Evolutionary conservation across 2,888 invertebrate genomes (phyloP).

Genomic region (Noctua comes): DNA sequence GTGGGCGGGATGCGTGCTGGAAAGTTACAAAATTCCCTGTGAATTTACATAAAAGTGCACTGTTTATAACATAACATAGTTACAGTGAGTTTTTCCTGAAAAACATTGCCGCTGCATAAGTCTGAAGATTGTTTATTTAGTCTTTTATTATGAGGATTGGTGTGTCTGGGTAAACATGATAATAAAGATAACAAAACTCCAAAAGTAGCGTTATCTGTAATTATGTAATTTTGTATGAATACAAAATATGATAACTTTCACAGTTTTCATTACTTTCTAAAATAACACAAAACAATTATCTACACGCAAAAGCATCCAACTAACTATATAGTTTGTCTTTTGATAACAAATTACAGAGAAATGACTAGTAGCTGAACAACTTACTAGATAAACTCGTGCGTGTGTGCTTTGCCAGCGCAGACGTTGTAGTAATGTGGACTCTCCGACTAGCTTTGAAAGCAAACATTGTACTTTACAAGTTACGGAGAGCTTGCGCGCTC

Average conservation of each 20-base stretch:
- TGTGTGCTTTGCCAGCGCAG: slow-evolving; percentile 3
- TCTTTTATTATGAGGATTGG: not conserved
- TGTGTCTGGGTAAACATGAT: not conserved
- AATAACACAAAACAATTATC: not conserved
- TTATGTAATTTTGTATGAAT: not conserved
- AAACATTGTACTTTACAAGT: slow-evolving; percentile 55
- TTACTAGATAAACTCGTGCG: slow-evolving; percentile 21
- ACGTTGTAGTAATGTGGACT: slow-evolving; percentile 26
- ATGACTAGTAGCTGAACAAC: slow-evolving; percentile 15
- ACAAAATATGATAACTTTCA: not conserved
- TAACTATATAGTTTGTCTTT: slow-evolving; percentile 1
- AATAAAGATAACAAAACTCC: not conserved
- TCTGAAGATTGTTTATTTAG: not conserved
- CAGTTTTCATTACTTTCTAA: slow-evolving; percentile 1
- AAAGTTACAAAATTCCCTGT: slow-evolving; percentile 6
- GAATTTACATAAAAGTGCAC: slow-evolving; percentile 30
- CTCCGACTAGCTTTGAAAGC: slow-evolving; percentile 23
- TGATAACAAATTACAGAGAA: slow-evolving; percentile 2
- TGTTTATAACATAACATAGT: not conserved
- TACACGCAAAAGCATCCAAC: slow-evolving; percentile 2
- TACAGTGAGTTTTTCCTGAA: not conserved
- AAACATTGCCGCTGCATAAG: not conserved
- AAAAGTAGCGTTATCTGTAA: not conserved
- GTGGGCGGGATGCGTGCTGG: slow-evolving; percentile 19
- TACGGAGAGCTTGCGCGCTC: slow-evolving; percentile 55